Conservation (phyloP, 2,888 invertebrate species). For the Desoria tigrina region DNA sequence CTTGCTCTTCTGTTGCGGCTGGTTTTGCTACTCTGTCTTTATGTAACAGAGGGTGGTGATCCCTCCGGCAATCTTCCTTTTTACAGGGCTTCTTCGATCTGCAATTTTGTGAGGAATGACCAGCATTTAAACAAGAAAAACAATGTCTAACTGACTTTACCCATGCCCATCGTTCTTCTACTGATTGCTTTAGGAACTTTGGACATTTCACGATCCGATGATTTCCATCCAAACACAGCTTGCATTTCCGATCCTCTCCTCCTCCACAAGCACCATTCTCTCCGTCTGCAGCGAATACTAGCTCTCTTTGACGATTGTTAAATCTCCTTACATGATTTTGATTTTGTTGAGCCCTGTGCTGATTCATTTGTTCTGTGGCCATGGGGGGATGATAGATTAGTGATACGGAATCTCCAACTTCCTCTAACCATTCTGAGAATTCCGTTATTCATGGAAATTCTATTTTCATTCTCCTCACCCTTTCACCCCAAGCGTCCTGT, state of each 20-base stretch:
- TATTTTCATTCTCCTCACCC: not conserved
- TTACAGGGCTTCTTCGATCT: not conserved
- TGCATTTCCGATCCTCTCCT: slow-evolving; percentile 1
- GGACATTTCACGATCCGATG: slow-evolving; percentile 16
- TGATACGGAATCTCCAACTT: no score
- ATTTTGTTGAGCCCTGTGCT: no score
- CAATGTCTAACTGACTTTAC: slow-evolving; percentile 8
- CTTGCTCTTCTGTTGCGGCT: not conserved
- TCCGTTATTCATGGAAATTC: not conserved
- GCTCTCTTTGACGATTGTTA: no score
- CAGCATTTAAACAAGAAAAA: slow-evolving; percentile 9
- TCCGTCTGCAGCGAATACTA: no score
- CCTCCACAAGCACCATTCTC: no score
- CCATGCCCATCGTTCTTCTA: slow-evolving; percentile 2
- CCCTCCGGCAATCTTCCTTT: not conserved
- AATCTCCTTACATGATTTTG: no score
- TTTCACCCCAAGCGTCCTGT: not conserved
- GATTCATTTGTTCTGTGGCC: no score
- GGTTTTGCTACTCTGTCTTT: not conserved
- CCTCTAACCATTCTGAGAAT: not conserved
- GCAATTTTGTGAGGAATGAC: not conserved
- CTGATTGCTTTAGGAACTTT: not conserved
- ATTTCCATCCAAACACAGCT: not conserved
- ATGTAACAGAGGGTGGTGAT: slow-evolving; percentile 17
- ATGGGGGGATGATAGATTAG: no score